A percentile compares a stretch with the other conserved stretches of the same genome.
These are phyloP conservation scores for Rhizomys pruinosus DNA, from an alignment of 2,113 vertebrate species.

Conservation along the genomic window DNA sequence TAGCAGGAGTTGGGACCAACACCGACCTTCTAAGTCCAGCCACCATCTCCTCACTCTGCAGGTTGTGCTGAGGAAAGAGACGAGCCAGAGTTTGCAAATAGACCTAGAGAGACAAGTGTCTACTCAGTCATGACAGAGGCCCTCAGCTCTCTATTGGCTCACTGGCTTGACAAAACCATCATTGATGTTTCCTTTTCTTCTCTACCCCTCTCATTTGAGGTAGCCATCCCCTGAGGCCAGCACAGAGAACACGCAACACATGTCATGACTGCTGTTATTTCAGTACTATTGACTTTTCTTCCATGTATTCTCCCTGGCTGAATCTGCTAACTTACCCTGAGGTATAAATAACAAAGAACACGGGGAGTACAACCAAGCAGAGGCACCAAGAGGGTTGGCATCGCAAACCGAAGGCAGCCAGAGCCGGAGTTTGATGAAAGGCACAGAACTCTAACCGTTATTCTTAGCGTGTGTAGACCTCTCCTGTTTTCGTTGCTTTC, in stretches of 20 bases:
- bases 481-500: not conserved
- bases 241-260: not conserved
- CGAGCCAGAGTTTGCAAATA: not conserved
- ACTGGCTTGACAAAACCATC: not conserved
- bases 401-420: not conserved
- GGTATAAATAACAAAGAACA: not conserved
- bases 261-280: too few relatives aligned
- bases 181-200: not conserved
- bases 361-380: not conserved
- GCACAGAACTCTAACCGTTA: fast-evolving
- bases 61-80: not conserved
- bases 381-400: not conserved
- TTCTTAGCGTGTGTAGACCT: not conserved
- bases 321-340: not conserved
- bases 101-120: too few relatives aligned
- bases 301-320: not conserved
- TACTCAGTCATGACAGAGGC: fast-evolving
- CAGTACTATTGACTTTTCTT: not conserved
- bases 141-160: too few relatives aligned
- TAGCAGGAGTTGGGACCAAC: not conserved
- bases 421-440: not conserved
- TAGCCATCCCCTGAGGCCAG: not conserved
- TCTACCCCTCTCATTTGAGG: not conserved
- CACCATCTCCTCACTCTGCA: not conserved
- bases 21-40: not conserved